Percentiles rank a stretch among this genome's conserved stretches.
phyloP scores from a whole-genome alignment of 2,888 invertebrate species.

The Ephialtes manifestator region DNA sequence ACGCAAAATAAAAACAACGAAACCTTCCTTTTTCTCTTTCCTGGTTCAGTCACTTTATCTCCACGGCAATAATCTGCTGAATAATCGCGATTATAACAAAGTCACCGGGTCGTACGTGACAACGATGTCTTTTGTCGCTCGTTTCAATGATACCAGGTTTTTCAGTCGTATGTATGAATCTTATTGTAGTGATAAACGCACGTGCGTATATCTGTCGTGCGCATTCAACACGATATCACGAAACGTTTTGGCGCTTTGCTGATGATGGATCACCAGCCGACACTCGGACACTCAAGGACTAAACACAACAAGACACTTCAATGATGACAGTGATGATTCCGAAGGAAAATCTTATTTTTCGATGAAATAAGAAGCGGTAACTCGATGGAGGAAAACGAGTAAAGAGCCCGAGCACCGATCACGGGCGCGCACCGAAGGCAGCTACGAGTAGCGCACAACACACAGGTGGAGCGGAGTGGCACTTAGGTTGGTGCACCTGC shows the following conservation, averaged over 20 bases:
- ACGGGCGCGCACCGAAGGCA: slow-evolving; percentile 62
- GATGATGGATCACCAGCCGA: slow-evolving; percentile 30
- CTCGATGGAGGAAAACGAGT: slow-evolving; percentile 28
- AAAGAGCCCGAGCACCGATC: slow-evolving; percentile 60
- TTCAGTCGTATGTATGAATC: background rate
- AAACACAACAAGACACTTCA: slow-evolving; percentile 36
- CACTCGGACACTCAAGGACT: slow-evolving; percentile 31
- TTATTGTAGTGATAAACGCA: slow-evolving; percentile 26
- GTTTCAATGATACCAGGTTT: background rate
- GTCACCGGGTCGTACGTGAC: slow-evolving; percentile 39
- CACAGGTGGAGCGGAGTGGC: slow-evolving; percentile 82
- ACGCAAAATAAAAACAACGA: slow-evolving; percentile 1
- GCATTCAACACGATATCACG: slow-evolving; percentile 36
- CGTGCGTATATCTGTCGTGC: slow-evolving; percentile 47
- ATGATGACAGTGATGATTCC: background rate
- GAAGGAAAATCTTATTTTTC: background rate
- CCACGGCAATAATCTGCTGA: slow-evolving; percentile 26
- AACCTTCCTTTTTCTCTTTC: slow-evolving; percentile 9
- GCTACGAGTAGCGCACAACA: slow-evolving; percentile 63
- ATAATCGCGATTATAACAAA: slow-evolving; percentile 22
- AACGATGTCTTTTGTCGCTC: slow-evolving; percentile 1
- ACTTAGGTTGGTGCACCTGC: slow-evolving; percentile 85
- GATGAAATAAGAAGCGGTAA: background rate
- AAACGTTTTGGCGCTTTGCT: slow-evolving; percentile 4
- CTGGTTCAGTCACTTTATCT: slow-evolving; percentile 20